These are phyloP conservation scores for Parnassius glacialis DNA, from an alignment of 2,888 invertebrate species.

Conservation along the genomic window DNA sequence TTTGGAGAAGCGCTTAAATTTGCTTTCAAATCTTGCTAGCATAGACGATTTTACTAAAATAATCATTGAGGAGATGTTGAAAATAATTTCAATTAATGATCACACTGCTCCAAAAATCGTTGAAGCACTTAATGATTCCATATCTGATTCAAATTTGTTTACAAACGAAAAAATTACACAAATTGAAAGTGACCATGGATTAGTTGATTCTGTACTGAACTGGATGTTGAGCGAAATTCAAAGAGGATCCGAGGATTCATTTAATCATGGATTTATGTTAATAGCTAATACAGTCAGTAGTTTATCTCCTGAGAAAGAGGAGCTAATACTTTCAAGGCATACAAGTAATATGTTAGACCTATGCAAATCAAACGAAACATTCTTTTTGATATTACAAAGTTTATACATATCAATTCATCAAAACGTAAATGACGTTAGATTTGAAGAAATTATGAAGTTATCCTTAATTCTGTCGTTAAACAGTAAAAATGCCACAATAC, in stretches of 20 bases:
- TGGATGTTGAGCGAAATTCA: conserved; percentile 61
- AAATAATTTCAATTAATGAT: conserved; percentile 49
- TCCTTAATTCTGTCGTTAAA: conserved; percentile 58
- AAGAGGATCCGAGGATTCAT: conserved; percentile 39
- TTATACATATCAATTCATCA: conserved; percentile 72
- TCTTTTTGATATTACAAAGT: conserved; percentile 72
- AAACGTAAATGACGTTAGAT: conserved; percentile 52
- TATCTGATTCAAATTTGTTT: conserved; percentile 59
- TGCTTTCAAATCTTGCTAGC: conserved; percentile 69
- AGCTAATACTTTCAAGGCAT: conserved; percentile 48
- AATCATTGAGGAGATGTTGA: conserved; percentile 68
- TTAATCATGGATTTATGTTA: conserved; percentile 55
- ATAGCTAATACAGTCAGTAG: conserved; percentile 62
- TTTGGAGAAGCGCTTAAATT: conserved; percentile 63
- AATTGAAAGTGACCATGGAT: conserved; percentile 69
- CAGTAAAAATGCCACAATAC: conserved; percentile 50
- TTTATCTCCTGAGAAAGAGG: conserved; percentile 57
- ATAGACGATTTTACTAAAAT: conserved; percentile 72
- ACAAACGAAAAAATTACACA: conserved; percentile 56
- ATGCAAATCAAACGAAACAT: conserved; percentile 48
- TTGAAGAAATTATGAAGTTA: conserved; percentile 56
- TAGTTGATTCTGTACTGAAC: conserved; percentile 59
- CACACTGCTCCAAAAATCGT: conserved; percentile 55
- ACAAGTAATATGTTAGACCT: conserved; percentile 48
- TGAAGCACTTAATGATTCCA: conserved; percentile 54